Evolutionary conservation across 2,797 vertebrate genomes (phyloP).

Genomic region (Orientallactaga sibirica): DNA sequence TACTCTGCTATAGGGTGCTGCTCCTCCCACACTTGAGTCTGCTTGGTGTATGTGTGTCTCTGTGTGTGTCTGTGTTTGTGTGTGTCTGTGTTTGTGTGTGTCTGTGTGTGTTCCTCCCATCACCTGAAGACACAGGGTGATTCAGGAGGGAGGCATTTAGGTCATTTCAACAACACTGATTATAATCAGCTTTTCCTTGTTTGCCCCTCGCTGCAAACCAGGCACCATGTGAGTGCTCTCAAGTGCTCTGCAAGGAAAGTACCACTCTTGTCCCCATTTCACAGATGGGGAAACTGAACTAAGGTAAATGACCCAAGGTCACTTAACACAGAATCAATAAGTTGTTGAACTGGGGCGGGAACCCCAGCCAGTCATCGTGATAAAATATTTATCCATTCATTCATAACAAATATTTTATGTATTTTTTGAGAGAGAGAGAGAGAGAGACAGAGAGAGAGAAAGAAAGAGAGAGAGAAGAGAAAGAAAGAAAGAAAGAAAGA

Average conservation of each 20-base stretch:
- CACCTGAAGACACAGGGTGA: background rate
- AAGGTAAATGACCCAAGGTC: background rate
- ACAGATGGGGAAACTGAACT: background rate
- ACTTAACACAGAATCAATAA: background rate
- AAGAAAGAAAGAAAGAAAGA: no score
- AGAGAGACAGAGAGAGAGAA: no score
- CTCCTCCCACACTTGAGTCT: background rate
- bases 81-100: background rate
- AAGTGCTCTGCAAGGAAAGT: background rate
- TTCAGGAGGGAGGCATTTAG: background rate
- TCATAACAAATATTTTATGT: background rate
- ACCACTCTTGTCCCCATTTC: background rate
- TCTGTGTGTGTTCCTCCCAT: background rate
- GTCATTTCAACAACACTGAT: background rate
- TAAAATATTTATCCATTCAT: background rate
- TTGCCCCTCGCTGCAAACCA: background rate
- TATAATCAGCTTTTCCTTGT: background rate
- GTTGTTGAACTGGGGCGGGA: background rate
- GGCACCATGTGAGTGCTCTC: background rate
- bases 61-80: background rate
- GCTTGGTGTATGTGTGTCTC: background rate
- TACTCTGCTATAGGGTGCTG: background rate
- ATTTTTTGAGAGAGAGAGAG: no score
- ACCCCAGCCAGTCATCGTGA: background rate
- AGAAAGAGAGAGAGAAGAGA: no score